These are phyloP conservation scores for Ammodytes dubius DNA, from an alignment of 2,113 vertebrate species.

Conservation along the genomic window DNA sequence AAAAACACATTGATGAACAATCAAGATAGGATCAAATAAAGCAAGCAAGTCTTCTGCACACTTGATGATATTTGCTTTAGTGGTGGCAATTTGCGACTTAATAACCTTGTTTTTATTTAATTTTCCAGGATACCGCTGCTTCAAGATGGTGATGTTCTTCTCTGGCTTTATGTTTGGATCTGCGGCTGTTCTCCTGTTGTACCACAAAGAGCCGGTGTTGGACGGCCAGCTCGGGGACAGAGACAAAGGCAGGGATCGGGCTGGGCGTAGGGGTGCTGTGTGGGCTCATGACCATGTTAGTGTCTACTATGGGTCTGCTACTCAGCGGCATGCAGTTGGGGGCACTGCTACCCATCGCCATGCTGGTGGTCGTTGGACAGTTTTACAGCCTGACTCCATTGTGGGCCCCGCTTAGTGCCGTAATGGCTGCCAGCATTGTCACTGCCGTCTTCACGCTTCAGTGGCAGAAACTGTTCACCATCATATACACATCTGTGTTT, in stretches of 20 bases:
- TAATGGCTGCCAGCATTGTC: constrained; percentile 83
- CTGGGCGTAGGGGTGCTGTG: constrained; percentile 89
- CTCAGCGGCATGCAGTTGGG: constrained; percentile 90
- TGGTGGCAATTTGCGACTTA: too few relatives aligned
- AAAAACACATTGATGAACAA: too few relatives aligned
- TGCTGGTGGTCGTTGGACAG: constrained; percentile 84
- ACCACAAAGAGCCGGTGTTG: constrained; percentile 86
- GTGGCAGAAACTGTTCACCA: constrained; percentile 88
- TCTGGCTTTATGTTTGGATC: constrained; percentile 89
- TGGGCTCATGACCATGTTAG: constrained; percentile 88
- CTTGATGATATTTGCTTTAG: too few relatives aligned
- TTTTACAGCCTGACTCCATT: constrained; percentile 82
- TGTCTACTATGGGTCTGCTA: constrained; percentile 89
- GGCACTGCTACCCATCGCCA: constrained; percentile 82
- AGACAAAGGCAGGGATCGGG: constrained; percentile 88
- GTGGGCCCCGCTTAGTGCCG: constrained; percentile 85
- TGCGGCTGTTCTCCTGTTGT: constrained; percentile 85
- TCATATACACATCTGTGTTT: constrained; percentile 86
- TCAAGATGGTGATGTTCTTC: constrained; percentile 92
- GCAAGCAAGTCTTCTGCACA: too few relatives aligned
- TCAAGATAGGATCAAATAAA: too few relatives aligned
- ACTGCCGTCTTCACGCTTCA: constrained; percentile 86
- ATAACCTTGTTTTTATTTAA: not conserved
- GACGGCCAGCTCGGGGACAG: constrained; percentile 85
- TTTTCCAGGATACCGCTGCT: constrained; percentile 89